Base-by-base conservation (phyloP, 2,888 invertebrate species). In the Blastobasis adustella region DNA sequence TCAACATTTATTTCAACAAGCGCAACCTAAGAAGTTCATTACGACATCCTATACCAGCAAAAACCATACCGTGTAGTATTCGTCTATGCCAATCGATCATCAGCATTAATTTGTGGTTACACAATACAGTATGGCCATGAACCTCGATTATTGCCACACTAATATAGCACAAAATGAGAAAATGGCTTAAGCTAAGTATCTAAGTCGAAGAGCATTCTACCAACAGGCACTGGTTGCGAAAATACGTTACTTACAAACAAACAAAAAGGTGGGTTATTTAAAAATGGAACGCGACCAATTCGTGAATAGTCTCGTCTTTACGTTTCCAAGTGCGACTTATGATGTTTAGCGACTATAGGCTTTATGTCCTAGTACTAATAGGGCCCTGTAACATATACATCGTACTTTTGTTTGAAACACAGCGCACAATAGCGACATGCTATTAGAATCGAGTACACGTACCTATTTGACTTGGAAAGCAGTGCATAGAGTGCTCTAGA, bases 221-320 rank as follows among this genome's bases (percentile, higher is more conserved):
- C 37, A 42, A 37, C 45, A 37, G 44, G 38, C n/a, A 38, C 52
- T 46, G 51, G 55, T 82, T 79, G 80, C 81, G 74, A 81, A 82
- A 82, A 73, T 63, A 57, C 54, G 56, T 61, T 65, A 23, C 23
- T 23, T 23, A 58, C 59, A 60, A 58, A 59, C 55, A 58, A 67
- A 76, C 72, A 71, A 69, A 66, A 63, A 65, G 61, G 61, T 63
- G 23, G 23, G 61, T 69, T 65, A 62, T 63, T 65, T 62, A 66
- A 73, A 84, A 82, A 83, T 82, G 65, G 83, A 73, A 83, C 85
- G 83, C 66, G 71, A 73, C 85, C 62, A 86, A 87, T 23, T 85
- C 69, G 63, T 74, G 72, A 72, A 79, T 74, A 73, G 69, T 65
- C 67, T 65, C 61, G 58, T 63, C 56, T 64, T 64, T 23, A 23